These are phyloP conservation scores for Phrynocephalus vlangalii DNA, from an alignment of 2,797 vertebrate genomes.

Conservation along the genomic window DNA sequence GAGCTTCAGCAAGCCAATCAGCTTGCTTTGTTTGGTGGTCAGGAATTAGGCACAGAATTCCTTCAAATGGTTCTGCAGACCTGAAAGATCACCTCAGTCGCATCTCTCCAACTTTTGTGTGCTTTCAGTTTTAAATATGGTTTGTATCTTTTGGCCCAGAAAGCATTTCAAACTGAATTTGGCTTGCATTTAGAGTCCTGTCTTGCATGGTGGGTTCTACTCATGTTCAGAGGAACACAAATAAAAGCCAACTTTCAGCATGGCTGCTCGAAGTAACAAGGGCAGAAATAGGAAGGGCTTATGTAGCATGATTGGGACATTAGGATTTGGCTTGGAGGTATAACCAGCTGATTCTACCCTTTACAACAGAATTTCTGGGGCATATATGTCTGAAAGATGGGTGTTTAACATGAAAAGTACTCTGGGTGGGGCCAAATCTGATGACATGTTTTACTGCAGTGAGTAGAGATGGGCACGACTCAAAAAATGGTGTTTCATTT, in stretches of 20 bases:
- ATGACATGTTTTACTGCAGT: neutral
- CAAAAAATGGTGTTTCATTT: too few species aligned
- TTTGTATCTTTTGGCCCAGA: too few species aligned
- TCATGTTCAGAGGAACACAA: neutral
- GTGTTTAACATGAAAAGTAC: neutral
- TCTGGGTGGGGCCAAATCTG: neutral
- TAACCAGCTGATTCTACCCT: too few species aligned
- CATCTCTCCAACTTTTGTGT: too few species aligned
- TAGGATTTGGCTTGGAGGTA: neutral
- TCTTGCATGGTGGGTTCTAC: neutral
- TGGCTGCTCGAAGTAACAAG: neutral
- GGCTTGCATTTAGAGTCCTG: neutral
- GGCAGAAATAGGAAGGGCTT: neutral
- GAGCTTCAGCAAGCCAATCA: too few species aligned
- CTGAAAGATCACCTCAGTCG: too few species aligned
- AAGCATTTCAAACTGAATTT: too few species aligned
- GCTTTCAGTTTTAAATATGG: too few species aligned
- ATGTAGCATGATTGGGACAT: neutral
- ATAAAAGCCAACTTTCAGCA: neutral
- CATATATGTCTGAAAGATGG: neutral
- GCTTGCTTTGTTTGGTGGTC: too few species aligned
- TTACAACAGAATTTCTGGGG: neutral
- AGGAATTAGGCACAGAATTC: too few species aligned
- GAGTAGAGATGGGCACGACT: neutral
- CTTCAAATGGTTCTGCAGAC: too few species aligned